These are phyloP conservation scores for Parazoanthus swiftii DNA, from an alignment of 92 coral and sea anemone genomes.

Conservation along the genomic window DNA sequence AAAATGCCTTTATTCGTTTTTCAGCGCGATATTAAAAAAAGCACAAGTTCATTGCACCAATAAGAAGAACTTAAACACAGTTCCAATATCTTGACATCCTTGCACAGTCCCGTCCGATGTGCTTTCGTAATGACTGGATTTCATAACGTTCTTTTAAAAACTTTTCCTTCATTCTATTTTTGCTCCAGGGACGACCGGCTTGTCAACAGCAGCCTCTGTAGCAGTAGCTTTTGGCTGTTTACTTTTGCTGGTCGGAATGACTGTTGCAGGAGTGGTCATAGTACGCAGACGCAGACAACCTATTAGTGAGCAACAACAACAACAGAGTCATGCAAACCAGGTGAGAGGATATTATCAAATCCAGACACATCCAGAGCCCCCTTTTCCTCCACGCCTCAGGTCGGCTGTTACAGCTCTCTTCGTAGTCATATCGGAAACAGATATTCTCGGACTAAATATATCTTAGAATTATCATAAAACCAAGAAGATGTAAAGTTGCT, in stretches of 20 bases:
- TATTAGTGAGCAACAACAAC: background rate
- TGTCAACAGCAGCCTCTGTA: background rate
- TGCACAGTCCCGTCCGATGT: background rate
- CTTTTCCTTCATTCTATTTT: background rate
- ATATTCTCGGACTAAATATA: no score
- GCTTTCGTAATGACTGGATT: background rate
- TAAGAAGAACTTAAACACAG: no score
- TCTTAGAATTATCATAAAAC: no score
- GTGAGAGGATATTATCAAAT: background rate
- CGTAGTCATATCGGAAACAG: no score
- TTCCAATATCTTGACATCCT: no score
- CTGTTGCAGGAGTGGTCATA: background rate
- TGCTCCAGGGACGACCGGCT: background rate
- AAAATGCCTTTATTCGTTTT: no score
- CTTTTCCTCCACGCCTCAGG: no score
- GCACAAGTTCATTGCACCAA: no score
- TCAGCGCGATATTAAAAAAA: no score
- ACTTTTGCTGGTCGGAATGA: background rate
- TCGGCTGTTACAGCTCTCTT: no score
- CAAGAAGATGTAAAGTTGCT: no score
- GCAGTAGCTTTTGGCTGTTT: background rate
- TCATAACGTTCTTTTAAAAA: background rate
- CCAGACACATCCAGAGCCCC: background rate
- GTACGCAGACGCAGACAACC: conserved; percentile 1
- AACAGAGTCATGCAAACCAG: background rate